Base-by-base conservation (phyloP, 2,113 vertebrate genomes). In the Leptobrachium leishanense region DNA sequence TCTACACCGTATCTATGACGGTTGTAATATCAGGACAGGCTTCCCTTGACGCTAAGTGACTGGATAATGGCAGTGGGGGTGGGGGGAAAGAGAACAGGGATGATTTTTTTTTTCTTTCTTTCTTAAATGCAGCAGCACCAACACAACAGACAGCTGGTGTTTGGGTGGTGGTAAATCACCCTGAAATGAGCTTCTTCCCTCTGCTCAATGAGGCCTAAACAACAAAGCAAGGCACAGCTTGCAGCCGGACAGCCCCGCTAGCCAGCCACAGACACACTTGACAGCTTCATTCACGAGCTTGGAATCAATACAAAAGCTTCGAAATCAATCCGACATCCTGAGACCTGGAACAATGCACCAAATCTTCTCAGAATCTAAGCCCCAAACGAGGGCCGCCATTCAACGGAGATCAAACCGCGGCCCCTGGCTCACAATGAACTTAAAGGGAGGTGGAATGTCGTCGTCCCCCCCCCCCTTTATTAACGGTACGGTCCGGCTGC, bases 81-180 rank as follows among this genome's bases (percentile, higher is more conserved):
- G 77, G 53, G 72, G 0, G 80, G 79, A 63, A 2, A 43, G 72
- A 80, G 82, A 81, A 0, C 0, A 84, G 76, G 75, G 82, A 81
- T 64, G 79, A 83, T 86, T 83, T 31, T 31, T 31, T 31, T 31
- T 31, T 31, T n/a, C n/a, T n/a, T 87, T 31, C 20, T 31, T 31
- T 31, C 20, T 31, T 85, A 82, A 87, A 87, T 85, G 67, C 77
- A 72, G 66, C 62, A 44, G 77, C 86, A 83, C 84, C 84, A 85
- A 82, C 92, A 90, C 92, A 95, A 92, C 93, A 94, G 96, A 97
- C 97, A 98, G 97, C 97, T 99, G 97, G 96, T 98, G 95, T 98
- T 98, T 98, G 95, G 95, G 94, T 90, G 90, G 94, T 95, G 95
- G 94, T 97, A 98, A 98, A 98, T 98, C 95, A 97, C 94, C 95